Base-by-base conservation (phyloP, 35 echinoderm and acorn worm genomes). In the Acanthaster planci region DNA sequence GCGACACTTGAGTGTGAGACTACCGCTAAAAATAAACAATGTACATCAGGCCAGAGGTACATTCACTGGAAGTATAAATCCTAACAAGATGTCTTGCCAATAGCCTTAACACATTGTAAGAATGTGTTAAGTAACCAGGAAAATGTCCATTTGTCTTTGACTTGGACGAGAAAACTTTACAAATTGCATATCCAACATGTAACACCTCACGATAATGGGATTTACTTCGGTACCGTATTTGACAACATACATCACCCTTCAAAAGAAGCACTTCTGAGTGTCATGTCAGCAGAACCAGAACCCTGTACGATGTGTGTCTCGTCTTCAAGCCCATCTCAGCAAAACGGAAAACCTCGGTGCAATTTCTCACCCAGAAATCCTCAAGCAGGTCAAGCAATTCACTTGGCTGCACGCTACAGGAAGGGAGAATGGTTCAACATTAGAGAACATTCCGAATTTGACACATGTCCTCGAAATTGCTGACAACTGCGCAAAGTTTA, bases 401-500 rank as follows among this genome's bases (percentile, higher is more conserved):
- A 30, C 10, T 68, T 30, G 32, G 23, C 23, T 68, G 18, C 60
- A 68, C 23, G 29, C 60, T 30, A 19, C 60, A 10, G 42, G 29
- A n/a, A 30, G 60, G 23, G 60, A 68, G 60, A n/a, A n/a, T n/a
- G n/a, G n/a, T n/a, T n/a, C n/a, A n/a, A n/a, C n/a, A n/a, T n/a
- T n/a, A 26, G 6, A 68, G 60, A 68, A 34, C 0, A 12, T 27
- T 68, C 60, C 12, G 19, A 68, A 22, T 8, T 17, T 27, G 22
- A 27, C 23, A 27, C 60, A 68, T 8, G 60, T 68, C 29, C 60
- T 68, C 32, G 60, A 8, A 68, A 27, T 12, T 10, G 23, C 23
- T 6, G 60, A 68, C 32, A 68, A 68, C 60, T 68, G 60, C 29
- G 60, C 60, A 68, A 9, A 34, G 60, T 68, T 68, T 68, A 68